A percentile compares a stretch with the other conserved stretches of the same genome.
phyloP scores from a whole-genome alignment of 30 jellyfish, hydroid and myxozoan species.

The Cassiopea andromeda region DNA sequence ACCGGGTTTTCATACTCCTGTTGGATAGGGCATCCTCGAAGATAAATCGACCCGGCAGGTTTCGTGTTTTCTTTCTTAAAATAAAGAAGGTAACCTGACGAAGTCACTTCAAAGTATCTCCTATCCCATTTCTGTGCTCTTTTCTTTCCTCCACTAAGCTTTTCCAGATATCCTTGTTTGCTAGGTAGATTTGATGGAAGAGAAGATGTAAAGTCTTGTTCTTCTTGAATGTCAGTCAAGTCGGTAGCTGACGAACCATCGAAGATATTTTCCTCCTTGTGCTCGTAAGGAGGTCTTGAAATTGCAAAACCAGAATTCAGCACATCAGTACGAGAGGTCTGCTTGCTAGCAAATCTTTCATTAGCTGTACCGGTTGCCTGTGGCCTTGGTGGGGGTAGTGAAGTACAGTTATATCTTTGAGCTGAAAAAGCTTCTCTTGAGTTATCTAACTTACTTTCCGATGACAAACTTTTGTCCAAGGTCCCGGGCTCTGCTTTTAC shows the following conservation, averaged over 20 bases:
- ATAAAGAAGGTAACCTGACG: slow-evolving; percentile 84
- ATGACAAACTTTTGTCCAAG: neutral
- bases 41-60: slow-evolving; percentile 82
- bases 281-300: slow-evolving; percentile 33
- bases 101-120: slow-evolving; percentile 83
- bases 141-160: slow-evolving; percentile 93
- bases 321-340: slow-evolving; percentile 2
- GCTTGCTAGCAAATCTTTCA: neutral
- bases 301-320: slow-evolving; percentile 8
- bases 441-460: neutral
- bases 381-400: slow-evolving; percentile 48
- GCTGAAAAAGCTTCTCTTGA: neutral
- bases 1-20: slow-evolving; percentile 66
- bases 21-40: slow-evolving; percentile 85
- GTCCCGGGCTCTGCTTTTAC: neutral
- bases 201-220: slow-evolving; percentile 13
- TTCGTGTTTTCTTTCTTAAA: slow-evolving; percentile 78
- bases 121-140: slow-evolving; percentile 90
- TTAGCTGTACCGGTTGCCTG: slow-evolving; percentile 1
- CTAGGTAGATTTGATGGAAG: slow-evolving; percentile 47
- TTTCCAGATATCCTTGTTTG: slow-evolving; percentile 80
- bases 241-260: slow-evolving; percentile 52
- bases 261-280: slow-evolving; percentile 42
- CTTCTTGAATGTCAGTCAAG: slow-evolving; percentile 23
- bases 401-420: neutral